Evolutionary conservation across 2,888 invertebrate genomes (phyloP).

Genomic region (Chironomus riparius): DNA sequence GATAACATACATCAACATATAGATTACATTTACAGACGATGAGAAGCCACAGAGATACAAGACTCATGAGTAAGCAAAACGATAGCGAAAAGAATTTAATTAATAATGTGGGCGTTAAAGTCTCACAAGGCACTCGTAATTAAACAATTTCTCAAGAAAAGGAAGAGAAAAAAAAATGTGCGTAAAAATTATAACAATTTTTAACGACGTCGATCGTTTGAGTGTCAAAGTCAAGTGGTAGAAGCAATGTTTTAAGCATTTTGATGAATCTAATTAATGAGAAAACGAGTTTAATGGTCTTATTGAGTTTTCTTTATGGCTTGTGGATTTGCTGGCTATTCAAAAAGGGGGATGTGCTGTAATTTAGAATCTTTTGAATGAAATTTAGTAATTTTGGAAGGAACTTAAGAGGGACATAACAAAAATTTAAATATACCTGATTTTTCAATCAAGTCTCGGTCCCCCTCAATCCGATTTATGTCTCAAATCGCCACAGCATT

Average conservation of each 20-base stretch:
- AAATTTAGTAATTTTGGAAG: not conserved
- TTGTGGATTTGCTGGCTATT: too few relatives aligned
- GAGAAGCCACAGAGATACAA: not conserved
- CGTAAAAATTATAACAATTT: not conserved
- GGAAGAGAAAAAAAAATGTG: not conserved
- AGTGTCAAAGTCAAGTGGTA: not conserved
- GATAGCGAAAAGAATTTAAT: slow-evolving; percentile 2
- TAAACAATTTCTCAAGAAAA: slow-evolving; percentile 13
- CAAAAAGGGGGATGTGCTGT: not conserved
- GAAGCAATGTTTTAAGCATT: not conserved
- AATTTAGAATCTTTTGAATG: too few relatives aligned
- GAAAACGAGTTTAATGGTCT: not conserved
- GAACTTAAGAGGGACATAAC: not conserved
- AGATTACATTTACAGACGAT: too few relatives aligned
- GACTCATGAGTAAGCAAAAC: not conserved
- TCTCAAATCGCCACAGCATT: not conserved
- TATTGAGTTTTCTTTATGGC: too few relatives aligned
- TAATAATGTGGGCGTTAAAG: slow-evolving; percentile 14
- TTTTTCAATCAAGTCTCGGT: too few relatives aligned
- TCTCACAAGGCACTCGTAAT: not conserved
- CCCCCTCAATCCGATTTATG: too few relatives aligned
- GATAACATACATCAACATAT: too few relatives aligned
- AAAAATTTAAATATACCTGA: too few relatives aligned
- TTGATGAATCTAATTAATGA: slow-evolving; percentile 20
- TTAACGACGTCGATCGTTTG: not conserved